Conservation (phyloP, 1,140 invertebrate genomes). For the Coelopa frigida region DNA sequence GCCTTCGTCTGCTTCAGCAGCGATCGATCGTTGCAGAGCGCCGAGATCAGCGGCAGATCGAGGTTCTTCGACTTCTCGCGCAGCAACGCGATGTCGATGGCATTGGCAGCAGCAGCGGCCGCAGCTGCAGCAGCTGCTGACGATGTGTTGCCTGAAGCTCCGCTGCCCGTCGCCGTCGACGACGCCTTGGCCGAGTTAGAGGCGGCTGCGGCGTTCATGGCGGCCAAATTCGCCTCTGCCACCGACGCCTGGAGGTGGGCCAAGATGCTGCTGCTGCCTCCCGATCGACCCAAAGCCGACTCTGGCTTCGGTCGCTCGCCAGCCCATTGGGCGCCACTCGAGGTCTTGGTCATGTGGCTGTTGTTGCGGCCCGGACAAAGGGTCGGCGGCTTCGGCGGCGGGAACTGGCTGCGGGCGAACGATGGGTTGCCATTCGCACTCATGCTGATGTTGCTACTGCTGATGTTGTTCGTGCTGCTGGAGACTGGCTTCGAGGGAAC, state of each 20-base stretch:
- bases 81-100: constrained; percentile 69
- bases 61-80: constrained; percentile 80
- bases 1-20: constrained; percentile 78
- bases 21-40: constrained; percentile 81
- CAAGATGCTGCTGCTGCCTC: constrained; percentile 31
- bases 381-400: constrained; percentile 30
- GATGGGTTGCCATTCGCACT: constrained; percentile 16
- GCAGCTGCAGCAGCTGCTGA: constrained; percentile 7
- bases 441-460: not conserved
- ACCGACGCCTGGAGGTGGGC: constrained; percentile 38
- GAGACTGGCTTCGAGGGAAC: constrained; percentile 33
- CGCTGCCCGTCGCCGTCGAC: constrained; percentile 8
- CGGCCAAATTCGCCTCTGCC: constrained; percentile 6
- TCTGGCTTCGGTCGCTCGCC: constrained; percentile 34
- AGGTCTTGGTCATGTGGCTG: constrained; percentile 34
- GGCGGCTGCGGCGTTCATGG: not conserved
- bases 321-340: constrained; percentile 40
- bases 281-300: constrained; percentile 19
- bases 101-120: constrained; percentile 15
- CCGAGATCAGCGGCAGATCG: constrained; percentile 80
- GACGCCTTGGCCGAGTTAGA: not conserved
- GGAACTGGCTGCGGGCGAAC: constrained; percentile 17
- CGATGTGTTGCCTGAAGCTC: not conserved
- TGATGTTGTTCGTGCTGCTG: constrained; percentile 8
- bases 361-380: constrained; percentile 29